These are phyloP conservation scores for Pilophorus perplexus DNA, from an alignment of 2,888 invertebrate species.

Conservation along the genomic window DNA sequence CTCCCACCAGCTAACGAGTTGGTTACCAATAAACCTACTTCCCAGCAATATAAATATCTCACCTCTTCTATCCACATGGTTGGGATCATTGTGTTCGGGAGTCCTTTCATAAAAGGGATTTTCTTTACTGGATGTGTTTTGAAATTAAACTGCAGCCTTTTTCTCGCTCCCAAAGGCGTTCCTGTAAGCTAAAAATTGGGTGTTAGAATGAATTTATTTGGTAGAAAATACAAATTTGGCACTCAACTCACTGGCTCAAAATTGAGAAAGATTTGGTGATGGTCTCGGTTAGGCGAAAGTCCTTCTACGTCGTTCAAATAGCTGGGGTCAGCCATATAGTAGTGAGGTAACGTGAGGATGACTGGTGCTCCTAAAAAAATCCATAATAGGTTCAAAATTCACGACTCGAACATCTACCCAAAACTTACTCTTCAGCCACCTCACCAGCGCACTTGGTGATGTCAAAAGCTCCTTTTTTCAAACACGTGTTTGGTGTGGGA, in stretches of 20 bases:
- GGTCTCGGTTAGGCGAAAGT: slow-evolving; percentile 62
- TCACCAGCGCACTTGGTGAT: slow-evolving; percentile 56
- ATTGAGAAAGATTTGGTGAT: slow-evolving; percentile 72
- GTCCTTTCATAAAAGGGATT: slow-evolving; percentile 63
- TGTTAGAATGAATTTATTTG: too few relatives aligned
- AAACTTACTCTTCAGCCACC: too few relatives aligned
- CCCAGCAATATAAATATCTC: too few relatives aligned
- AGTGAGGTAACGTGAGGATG: slow-evolving; percentile 76
- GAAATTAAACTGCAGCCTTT: slow-evolving; percentile 73
- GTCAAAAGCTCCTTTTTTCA: slow-evolving; percentile 71
- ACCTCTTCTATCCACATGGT: slow-evolving; percentile 81
- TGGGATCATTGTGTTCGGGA: slow-evolving; percentile 62
- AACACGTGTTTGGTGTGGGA: slow-evolving; percentile 63
- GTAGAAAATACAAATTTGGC: too few relatives aligned
- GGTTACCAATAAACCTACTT: too few relatives aligned
- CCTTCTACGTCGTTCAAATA: slow-evolving; percentile 59
- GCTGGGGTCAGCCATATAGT: slow-evolving; percentile 61
- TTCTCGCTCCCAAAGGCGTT: slow-evolving; percentile 69
- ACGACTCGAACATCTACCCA: too few relatives aligned
- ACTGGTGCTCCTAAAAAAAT: slow-evolving; percentile 64
- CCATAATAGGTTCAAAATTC: too few relatives aligned
- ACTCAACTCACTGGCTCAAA: slow-evolving; percentile 77
- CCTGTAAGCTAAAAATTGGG: slow-evolving; percentile 67
- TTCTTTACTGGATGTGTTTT: slow-evolving; percentile 64
- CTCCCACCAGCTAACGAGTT: too few relatives aligned